Evolutionary conservation across 2,888 invertebrate species (phyloP).

Genomic region (Coelinius sp.): DNA sequence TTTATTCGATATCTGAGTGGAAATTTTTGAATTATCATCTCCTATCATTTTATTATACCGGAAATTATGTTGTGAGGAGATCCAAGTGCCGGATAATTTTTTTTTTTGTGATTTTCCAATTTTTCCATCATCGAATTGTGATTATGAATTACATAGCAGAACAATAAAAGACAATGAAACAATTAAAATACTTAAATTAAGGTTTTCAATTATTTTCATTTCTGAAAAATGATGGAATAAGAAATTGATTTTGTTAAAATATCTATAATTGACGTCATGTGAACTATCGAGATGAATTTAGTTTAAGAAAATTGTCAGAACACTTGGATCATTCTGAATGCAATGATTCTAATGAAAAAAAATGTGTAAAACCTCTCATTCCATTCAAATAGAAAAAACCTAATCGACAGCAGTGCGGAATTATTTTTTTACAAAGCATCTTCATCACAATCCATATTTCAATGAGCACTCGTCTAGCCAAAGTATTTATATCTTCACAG

Average conservation of each 20-base stretch:
- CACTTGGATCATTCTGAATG: not conserved
- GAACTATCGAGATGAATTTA: too few relatives aligned
- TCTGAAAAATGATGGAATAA: too few relatives aligned
- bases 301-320: not conserved
- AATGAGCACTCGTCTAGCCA: not conserved
- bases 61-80: not conserved
- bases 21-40: not conserved
- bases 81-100: too few relatives aligned
- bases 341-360: not conserved
- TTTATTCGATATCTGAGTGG: constrained; percentile 13
- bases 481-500: constrained; percentile 26
- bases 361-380: not conserved
- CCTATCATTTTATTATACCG: not conserved
- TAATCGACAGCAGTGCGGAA: constrained; percentile 22
- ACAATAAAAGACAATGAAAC: too few relatives aligned
- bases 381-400: constrained; percentile 5
- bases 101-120: too few relatives aligned
- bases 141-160: too few relatives aligned
- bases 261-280: too few relatives aligned
- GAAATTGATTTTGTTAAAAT: too few relatives aligned
- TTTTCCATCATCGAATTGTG: too few relatives aligned
- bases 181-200: too few relatives aligned
- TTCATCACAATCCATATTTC: not conserved
- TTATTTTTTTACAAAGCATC: constrained; percentile 39
- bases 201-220: too few relatives aligned